phyloP scores from a whole-genome alignment of 2,888 invertebrate species.

The Tricholauxania praeusta region DNA sequence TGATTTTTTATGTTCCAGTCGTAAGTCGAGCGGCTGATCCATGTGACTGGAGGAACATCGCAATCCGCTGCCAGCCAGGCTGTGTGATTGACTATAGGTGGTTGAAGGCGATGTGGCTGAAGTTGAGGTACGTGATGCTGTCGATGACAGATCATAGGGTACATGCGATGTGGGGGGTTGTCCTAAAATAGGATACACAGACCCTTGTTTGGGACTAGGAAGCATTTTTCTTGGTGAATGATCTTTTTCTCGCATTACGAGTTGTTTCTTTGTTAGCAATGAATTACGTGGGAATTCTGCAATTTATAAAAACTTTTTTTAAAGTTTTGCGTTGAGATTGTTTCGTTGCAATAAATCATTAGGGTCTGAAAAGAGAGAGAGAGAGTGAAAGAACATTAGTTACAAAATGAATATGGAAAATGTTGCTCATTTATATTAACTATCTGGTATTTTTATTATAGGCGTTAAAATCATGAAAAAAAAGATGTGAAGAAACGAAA shows the following conservation, averaged over 20 bases:
- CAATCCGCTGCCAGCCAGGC: constrained; percentile 63
- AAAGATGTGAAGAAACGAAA: too few relatives aligned
- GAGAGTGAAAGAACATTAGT: background rate
- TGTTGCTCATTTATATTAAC: too few relatives aligned
- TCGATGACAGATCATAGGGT: constrained; percentile 76
- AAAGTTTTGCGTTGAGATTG: background rate
- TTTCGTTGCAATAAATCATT: background rate
- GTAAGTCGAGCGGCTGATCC: constrained; percentile 90
- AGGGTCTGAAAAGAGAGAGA: constrained; percentile 16
- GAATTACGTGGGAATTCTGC: constrained; percentile 34
- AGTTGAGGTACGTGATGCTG: constrained; percentile 60
- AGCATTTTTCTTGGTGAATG: constrained; percentile 91
- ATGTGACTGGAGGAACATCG: constrained; percentile 51
- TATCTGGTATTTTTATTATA: too few relatives aligned
- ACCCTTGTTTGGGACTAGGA: constrained; percentile 80
- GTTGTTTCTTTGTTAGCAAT: constrained; percentile 36
- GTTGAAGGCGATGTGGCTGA: constrained; percentile 61
- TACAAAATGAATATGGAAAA: background rate
- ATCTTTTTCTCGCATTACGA: constrained; percentile 90
- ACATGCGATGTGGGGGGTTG: constrained; percentile 72
- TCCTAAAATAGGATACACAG: constrained; percentile 77
- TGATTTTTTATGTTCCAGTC: constrained; percentile 84
- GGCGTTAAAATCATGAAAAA: too few relatives aligned
- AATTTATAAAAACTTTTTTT: constrained; percentile 1
- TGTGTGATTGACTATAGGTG: constrained; percentile 46